These are phyloP conservation scores for Cheilosia variabilis DNA, from an alignment of 2,888 invertebrate species.

Conservation along the genomic window DNA sequence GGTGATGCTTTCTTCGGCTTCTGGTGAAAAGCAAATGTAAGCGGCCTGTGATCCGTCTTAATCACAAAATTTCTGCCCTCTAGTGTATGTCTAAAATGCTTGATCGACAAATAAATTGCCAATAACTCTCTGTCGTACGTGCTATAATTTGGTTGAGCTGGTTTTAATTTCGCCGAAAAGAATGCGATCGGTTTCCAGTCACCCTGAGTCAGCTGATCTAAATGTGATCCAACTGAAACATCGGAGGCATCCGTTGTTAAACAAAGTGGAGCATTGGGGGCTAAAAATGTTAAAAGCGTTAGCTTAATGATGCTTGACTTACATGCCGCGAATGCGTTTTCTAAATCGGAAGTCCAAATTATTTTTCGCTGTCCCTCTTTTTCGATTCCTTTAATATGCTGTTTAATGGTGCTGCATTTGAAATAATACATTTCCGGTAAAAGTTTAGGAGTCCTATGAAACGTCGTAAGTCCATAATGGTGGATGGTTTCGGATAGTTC, in stretches of 20 bases:
- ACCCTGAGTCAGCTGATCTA: no score
- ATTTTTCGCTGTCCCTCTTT: no score
- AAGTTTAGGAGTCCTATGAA: no score
- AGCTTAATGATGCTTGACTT: neutral
- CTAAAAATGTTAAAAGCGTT: neutral
- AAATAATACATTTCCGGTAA: no score
- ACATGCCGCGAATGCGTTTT: neutral
- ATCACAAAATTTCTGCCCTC: slow-evolving; percentile 58
- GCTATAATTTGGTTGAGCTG: no score
- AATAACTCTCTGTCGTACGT: slow-evolving; percentile 81
- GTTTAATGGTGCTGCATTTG: neutral
- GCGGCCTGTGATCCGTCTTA: slow-evolving; percentile 61
- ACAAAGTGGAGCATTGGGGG: neutral
- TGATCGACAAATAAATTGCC: slow-evolving; percentile 80
- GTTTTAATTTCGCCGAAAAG: no score
- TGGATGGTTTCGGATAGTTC: no score
- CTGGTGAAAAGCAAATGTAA: slow-evolving; percentile 77
- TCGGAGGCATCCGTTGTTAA: slow-evolving; percentile 33
- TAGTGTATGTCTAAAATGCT: slow-evolving; percentile 68
- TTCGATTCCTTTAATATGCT: no score
- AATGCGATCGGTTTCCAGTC: no score
- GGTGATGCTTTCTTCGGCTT: slow-evolving; percentile 78
- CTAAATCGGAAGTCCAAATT: no score
- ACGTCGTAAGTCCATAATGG: no score
- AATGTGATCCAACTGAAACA: slow-evolving; percentile 59